Base-by-base conservation (phyloP, 2,888 invertebrate genomes). In the Gymnoscelis rufifasciata region DNA sequence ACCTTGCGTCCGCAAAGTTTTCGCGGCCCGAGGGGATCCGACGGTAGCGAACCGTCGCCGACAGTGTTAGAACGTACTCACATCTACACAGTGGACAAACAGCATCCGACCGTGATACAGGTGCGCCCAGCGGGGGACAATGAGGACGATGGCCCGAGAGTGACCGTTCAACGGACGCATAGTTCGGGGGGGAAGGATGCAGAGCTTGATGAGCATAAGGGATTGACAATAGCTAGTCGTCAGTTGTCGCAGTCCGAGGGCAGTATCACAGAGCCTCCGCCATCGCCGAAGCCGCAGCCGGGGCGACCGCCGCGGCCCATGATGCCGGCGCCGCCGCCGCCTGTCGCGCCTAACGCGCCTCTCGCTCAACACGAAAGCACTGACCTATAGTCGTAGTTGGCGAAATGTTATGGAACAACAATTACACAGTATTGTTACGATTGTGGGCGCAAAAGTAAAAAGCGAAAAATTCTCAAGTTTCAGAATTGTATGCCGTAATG, bases 81-180 rank as follows among this genome's bases (percentile, higher is more conserved):
- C 73, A 86, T 93, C 42, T 93, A 93, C 80, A 91, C 91, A 24
- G 92, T 93, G 37, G 92, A 93, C 71, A 93, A 93, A 74, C 93
- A 93, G 51, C 93, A 93, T 68, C 93, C 93, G 50, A 92, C 93
- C 42, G 88, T 92, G 62, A 91, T 92, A 45, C 90, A 90, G 68
- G 91, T 92, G 52, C 89, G 89, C 47, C 61, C 51, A 28, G 51
- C 55, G 7, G 59, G 48, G n/a, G 56, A 49, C 3, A 28, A 13
- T 26, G 56, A 49, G 30, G 78, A 75, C 19, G 84, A 80, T 11
- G 59, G 64, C 1, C 54, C 74, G 43, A 74, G 82, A 10, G 71
- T 68, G 26, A 76, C 78, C 1, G 87, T 88, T 37, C 86, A 88
- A 59, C 82, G 83, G 53, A 87, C 88, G 54, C 86, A 86, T 63